Percentiles rank a stretch among this genome's conserved stretches.
phyloP scores from a whole-genome alignment of 1,140 invertebrate genomes.

The Drosophila biarmipes region DNA sequence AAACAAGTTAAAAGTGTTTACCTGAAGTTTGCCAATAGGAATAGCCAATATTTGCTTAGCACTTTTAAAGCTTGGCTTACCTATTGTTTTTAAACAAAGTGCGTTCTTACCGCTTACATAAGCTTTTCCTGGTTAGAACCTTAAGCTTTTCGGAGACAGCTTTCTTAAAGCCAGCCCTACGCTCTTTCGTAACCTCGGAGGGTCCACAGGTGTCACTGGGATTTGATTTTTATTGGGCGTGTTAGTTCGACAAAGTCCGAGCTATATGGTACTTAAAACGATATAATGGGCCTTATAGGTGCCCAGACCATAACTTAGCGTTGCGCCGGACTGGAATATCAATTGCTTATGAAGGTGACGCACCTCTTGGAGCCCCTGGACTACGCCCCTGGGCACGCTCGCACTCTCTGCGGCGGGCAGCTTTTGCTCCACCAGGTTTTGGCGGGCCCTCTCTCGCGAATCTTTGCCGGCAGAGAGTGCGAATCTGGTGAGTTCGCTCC shows the following conservation, averaged over 20 bases:
- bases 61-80: background rate
- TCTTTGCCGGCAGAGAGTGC: conserved; percentile 56
- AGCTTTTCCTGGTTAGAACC: background rate
- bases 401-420: conserved; percentile 17
- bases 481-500: conserved; percentile 12
- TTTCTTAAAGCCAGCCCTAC: background rate
- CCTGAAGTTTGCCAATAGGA: background rate
- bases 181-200: background rate
- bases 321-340: background rate
- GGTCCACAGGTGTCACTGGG: conserved; percentile 63
- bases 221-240: background rate
- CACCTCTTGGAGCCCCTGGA: background rate
- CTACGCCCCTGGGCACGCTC: conserved; percentile 42
- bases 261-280: conserved; percentile 4
- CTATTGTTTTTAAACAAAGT: conserved; percentile 16
- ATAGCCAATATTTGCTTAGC: background rate
- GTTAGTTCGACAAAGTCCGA: too few species aligned
- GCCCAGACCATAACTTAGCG: background rate
- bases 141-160: conserved; percentile 33
- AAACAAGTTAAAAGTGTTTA: too few species aligned
- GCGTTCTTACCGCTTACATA: background rate
- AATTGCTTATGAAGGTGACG: conserved; percentile 8
- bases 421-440: conserved; percentile 60
- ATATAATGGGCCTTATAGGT: background rate
- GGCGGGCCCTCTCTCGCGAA: conserved; percentile 50